Evolutionary conservation across 2,113 vertebrate species (phyloP).

Genomic region (Aythya baeri): DNA sequence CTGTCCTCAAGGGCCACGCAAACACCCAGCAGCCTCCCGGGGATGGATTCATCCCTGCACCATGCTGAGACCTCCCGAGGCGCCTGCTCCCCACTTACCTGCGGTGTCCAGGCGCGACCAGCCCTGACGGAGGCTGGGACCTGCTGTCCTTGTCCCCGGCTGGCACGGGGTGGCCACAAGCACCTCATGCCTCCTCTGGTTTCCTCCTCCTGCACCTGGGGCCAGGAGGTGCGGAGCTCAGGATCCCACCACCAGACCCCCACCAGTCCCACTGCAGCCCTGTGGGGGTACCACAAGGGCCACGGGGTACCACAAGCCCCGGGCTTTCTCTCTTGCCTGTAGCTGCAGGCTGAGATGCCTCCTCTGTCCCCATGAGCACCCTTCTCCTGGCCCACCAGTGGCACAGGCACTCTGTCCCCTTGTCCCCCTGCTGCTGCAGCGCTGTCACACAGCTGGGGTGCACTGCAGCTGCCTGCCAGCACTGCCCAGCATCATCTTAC

Average conservation of each 20-base stretch:
- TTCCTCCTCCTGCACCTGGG: background rate
- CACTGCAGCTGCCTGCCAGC: too few species aligned
- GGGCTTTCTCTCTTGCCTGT: background rate
- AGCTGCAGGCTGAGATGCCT: background rate
- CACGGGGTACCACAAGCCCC: background rate
- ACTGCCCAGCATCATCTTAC: background rate
- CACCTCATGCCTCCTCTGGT: background rate
- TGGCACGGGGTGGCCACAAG: too few species aligned
- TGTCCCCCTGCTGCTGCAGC: background rate
- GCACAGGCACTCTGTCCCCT: background rate
- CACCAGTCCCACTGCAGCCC: too few species aligned
- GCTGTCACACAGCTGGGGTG: background rate
- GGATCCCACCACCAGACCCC: background rate
- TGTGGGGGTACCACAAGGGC: too few species aligned
- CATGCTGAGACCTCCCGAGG: background rate
- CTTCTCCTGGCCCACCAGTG: background rate
- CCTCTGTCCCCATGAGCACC: background rate
- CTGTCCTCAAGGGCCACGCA: rapidly evolving
- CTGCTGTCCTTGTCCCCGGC: background rate
- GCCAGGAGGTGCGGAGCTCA: background rate
- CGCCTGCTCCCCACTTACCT: background rate
- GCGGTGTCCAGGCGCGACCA: background rate
- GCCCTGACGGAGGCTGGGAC: rapidly evolving
- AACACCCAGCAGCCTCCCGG: too few species aligned
- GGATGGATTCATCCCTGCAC: background rate